phyloP scores from a whole-genome alignment of 1,140 invertebrate species.

The Parapsyche elsis region DNA sequence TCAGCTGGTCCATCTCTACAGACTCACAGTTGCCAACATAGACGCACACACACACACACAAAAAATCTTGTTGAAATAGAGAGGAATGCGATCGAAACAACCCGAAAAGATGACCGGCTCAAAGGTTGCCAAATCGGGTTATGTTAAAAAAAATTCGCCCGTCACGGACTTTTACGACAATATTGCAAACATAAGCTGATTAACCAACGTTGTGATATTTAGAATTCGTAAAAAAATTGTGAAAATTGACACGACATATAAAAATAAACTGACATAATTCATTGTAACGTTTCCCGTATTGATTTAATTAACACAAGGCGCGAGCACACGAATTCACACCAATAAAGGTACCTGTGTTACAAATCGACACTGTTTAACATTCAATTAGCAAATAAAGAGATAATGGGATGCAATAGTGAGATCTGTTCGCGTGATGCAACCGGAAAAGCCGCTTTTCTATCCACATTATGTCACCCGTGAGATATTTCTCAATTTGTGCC shows the following conservation, averaged over 20 bases:
- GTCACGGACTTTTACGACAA: conserved; percentile 15
- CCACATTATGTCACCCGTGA: conserved; percentile 1
- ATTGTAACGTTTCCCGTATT: neutral
- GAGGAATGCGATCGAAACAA: conserved; percentile 26
- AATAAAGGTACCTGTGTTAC: neutral
- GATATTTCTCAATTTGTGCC: too few species aligned
- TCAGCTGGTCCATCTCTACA: conserved; percentile 16
- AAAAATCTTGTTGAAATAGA: conserved; percentile 26
- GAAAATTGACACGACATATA: neutral
- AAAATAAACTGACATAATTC: neutral
- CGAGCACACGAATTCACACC: neutral
- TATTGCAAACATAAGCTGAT: neutral
- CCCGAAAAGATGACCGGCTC: neutral
- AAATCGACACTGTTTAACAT: neutral
- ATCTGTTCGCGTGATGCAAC: neutral
- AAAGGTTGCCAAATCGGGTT: conserved; percentile 30
- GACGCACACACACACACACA: too few species aligned
- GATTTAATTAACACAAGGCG: neutral
- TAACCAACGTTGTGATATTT: neutral
- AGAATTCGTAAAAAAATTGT: conserved; percentile 9
- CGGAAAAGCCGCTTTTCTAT: neutral
- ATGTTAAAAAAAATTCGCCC: conserved; percentile 18
- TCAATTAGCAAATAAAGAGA: neutral
- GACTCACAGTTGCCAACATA: neutral
- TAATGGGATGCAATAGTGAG: conserved; percentile 4